Base-by-base conservation (phyloP, 2,113 vertebrate species). In the Coreoperca whiteheadi region DNA sequence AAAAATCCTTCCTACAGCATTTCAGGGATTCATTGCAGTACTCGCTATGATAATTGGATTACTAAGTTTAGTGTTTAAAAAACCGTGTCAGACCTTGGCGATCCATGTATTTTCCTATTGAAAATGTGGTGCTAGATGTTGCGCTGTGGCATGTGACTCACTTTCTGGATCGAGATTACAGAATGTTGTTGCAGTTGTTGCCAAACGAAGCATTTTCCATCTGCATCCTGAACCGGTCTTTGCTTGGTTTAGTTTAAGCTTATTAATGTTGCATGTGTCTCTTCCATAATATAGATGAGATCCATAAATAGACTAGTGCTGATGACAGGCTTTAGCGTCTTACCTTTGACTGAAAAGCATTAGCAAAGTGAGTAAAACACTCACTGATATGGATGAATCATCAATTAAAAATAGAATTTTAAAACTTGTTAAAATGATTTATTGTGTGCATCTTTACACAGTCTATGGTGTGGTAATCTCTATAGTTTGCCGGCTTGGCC, bases 231-330 rank as follows among this genome's bases (percentile, higher is more conserved):
- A 78, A 75, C 46, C 43, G 8, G 72, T 80, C 67, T 80, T 56
- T 82, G 69, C 80, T 86, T 73, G 74, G 77, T 87, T 82, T 76
- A 78, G 65, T 78, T 87, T 83, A 88, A 88, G 76, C 71, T 87
- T 77, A 88, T 94, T 84, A 87, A 88, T 87, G 84, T 79, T 86
- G 83, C 83, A 88, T 84, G 77, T 77, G 76, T 79, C 67, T 72
- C 80, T 74, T 82, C 56, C 69, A 92, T 92, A 86, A 89, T 74
- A 84, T 74, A 88, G 85, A 89, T 75, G 74, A 82, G 70, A 72
- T 84, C 73, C 76, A 80, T 80, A 89, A 91, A 91, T 83, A 89
- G 80, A 66, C 39, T 2, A 34, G 21, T 34, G 66, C 51, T 20
- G 69, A 73, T 34, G 73, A 77, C 37, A 74, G 28, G 71, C 59